Evolutionary conservation across 2,888 invertebrate genomes (phyloP), one percentile per base, ranked within the genome.

Genomic region (Diarsia mendica): DNA sequence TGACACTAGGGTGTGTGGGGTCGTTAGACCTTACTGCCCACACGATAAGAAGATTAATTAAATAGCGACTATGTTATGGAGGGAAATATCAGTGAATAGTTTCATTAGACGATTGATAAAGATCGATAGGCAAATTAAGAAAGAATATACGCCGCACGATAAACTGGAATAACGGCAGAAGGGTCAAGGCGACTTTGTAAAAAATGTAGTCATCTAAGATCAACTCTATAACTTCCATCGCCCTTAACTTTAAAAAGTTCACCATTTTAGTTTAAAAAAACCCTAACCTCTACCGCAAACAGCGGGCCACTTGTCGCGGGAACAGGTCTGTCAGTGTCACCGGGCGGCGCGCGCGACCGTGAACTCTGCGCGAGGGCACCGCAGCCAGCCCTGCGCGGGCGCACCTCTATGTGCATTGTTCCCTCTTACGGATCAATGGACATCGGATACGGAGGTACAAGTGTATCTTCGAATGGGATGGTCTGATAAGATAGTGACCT

Each of bases 321-420:
- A 70, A 85, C 81, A 82, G 75, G 83, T 75, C 71, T 75, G 81
- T 55, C 79, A 85, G 81, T 81, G 85, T 79, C 83, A 73, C 64
- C 77, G 83, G 80, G 70, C 86, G 77, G 87, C 84, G 85, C 80
- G 75, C 83, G 85, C 87, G 88, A 88, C 92, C 91, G 85, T 92
- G 92, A 91, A 91, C 92, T 87, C 85, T 23, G 51, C 71, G 80
- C 84, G 84, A 86, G 85, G 85, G 81, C 89, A 84, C 63, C 61
- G 46, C 71, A 80, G 84, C 80, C 71, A 80, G 84, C 80, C 85
- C 88, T 85, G 83, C 88, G 88, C 79, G n/a, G 13, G 66, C 82
- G 84, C 65, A 75, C 71, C 75, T 77, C 66, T 61, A 76, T 66
- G 65, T 64, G 51, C 76, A 77, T 76, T 82, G 77, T 85, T 79